phyloP scores from a whole-genome alignment of 2,888 invertebrate species.

The Acronicta aceris region DNA sequence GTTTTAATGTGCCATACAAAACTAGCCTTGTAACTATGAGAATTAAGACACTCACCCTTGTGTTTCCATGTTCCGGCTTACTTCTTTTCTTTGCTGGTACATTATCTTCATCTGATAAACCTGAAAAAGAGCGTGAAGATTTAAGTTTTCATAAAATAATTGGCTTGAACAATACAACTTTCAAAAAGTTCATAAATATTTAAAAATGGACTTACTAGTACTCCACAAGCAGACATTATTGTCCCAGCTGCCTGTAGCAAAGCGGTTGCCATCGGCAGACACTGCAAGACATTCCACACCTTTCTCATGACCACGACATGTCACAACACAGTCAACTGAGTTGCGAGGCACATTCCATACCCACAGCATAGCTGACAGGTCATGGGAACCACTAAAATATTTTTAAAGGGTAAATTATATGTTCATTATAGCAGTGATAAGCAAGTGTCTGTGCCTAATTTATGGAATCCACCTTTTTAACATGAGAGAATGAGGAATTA shows the following conservation, averaged over 20 bases:
- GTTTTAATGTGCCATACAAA: neutral
- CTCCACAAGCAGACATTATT: slow-evolving; percentile 97
- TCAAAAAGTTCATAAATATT: neutral
- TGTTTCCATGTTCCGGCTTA: slow-evolving; percentile 88
- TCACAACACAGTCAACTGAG: slow-evolving; percentile 93
- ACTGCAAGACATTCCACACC: slow-evolving; percentile 96
- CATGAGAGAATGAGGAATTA: too few relatives aligned
- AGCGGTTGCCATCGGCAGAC: slow-evolving; percentile 90
- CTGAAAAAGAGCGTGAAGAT: slow-evolving; percentile 60
- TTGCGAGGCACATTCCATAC: slow-evolving; percentile 93
- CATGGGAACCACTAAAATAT: slow-evolving; percentile 94
- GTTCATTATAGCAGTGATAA: too few relatives aligned
- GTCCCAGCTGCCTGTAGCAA: slow-evolving; percentile 97
- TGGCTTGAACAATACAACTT: neutral
- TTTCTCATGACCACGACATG: slow-evolving; percentile 97
- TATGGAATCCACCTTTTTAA: neutral
- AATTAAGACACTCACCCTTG: slow-evolving; percentile 83
- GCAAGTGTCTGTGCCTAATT: too few relatives aligned
- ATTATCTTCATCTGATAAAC: slow-evolving; percentile 88
- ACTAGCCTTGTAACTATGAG: neutral
- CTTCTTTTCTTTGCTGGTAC: slow-evolving; percentile 90
- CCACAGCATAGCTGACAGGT: slow-evolving; percentile 97
- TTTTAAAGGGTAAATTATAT: neutral
- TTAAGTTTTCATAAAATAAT: neutral
- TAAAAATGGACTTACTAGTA: slow-evolving; percentile 84